Evolutionary conservation across 2,113 vertebrate genomes (phyloP).

Genomic region (Poecile atricapillus): DNA sequence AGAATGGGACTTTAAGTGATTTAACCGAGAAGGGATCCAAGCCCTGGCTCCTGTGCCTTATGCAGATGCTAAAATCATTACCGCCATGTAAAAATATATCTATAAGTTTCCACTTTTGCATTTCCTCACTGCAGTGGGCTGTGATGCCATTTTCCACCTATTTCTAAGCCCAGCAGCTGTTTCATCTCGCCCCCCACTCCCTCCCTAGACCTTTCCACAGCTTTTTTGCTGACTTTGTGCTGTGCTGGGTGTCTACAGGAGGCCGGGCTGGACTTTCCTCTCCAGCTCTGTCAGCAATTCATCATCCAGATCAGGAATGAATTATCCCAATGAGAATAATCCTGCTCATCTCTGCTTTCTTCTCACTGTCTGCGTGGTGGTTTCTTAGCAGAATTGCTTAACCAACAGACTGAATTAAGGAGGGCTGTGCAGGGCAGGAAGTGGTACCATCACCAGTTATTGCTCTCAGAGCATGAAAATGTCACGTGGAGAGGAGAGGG

Average conservation of each 20-base stretch:
- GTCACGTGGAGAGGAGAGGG: accelerated
- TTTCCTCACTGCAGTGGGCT: neutral
- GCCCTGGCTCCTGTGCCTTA: neutral
- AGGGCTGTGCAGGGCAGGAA: neutral
- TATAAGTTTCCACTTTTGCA: neutral
- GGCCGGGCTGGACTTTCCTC: neutral
- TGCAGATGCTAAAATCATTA: conserved; percentile 63
- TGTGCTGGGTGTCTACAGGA: neutral
- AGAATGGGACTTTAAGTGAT: conserved; percentile 4
- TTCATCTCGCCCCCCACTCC: neutral
- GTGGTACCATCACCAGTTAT: accelerated
- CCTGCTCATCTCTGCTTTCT: neutral
- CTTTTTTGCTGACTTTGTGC: neutral
- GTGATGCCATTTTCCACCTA: neutral
- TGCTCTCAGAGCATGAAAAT: neutral
- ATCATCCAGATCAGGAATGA: neutral
- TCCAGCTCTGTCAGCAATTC: neutral
- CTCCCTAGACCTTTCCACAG: neutral
- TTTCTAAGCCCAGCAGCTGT: conserved; percentile 1
- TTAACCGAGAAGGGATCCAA: neutral
- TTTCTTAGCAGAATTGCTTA: neutral
- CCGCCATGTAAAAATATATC: conserved; percentile 37
- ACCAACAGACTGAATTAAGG: neutral
- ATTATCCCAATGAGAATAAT: neutral
- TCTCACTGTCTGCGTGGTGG: neutral